Conservation (phyloP, 35 echinoderm and acorn worm genomes). For the Stichopus chloronotus region DNA sequence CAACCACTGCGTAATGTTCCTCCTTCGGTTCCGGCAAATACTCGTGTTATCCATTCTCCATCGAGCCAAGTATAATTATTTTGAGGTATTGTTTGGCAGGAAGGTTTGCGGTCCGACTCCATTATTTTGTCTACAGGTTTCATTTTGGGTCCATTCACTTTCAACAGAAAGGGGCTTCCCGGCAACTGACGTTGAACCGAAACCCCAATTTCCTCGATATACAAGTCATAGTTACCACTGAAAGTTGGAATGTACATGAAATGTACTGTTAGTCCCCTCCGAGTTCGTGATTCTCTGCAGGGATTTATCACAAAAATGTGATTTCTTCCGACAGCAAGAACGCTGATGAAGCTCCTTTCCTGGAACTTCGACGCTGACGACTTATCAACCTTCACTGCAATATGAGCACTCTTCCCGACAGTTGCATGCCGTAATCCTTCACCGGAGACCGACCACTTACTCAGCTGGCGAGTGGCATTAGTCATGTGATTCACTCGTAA, state of each 20-base stretch:
- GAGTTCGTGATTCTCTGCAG: background rate
- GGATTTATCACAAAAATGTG: background rate
- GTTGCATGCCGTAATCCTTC: background rate
- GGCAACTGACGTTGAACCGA: background rate
- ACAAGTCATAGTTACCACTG: background rate
- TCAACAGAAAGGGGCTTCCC: background rate
- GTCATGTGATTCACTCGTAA: background rate
- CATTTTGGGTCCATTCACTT: background rate
- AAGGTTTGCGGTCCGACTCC: background rate
- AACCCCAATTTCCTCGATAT: background rate
- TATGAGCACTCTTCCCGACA: background rate
- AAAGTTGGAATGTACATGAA: background rate
- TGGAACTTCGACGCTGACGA: background rate
- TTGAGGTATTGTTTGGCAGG: background rate
- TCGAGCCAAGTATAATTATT: constrained; percentile 1
- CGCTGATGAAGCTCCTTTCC: background rate
- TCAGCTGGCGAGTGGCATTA: background rate
- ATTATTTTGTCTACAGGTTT: background rate
- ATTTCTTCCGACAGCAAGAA: background rate
- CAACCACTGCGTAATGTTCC: constrained; percentile 45
- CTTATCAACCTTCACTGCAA: background rate
- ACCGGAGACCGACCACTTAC: background rate
- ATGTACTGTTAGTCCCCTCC: no score
- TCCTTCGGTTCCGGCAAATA: background rate
- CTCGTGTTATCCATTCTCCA: constrained; percentile 8